Evolutionary conservation across 2,888 invertebrate genomes (phyloP).

Genomic region (Malthinus seriepunctatus): DNA sequence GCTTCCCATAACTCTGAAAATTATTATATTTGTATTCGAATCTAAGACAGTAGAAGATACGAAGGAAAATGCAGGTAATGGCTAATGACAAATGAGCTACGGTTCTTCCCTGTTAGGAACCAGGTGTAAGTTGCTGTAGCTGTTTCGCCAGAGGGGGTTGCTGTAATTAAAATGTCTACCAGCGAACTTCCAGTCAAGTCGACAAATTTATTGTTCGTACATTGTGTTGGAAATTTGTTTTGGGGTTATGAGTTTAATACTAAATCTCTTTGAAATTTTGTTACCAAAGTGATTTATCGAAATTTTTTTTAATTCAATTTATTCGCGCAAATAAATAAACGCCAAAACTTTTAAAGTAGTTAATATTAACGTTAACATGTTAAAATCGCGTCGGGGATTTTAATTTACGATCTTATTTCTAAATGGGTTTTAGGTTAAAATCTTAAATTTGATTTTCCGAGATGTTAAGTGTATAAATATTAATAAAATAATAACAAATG

Average conservation of each 20-base stretch:
- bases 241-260: slow-evolving; percentile 43
- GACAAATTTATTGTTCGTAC: slow-evolving; percentile 52
- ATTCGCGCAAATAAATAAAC: slow-evolving; percentile 25
- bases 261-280: slow-evolving; percentile 45
- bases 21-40: slow-evolving; percentile 21
- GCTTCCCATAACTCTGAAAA: slow-evolving; percentile 6
- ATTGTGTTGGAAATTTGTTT: slow-evolving; percentile 52
- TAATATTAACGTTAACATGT: slow-evolving; percentile 1
- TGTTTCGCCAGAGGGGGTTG: slow-evolving; percentile 39
- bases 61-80: slow-evolving; percentile 25
- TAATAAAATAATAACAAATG: slow-evolving; percentile 2
- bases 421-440: too few species aligned
- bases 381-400: background rate
- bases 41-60: slow-evolving; percentile 15
- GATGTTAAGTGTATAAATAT: too few species aligned
- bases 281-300: slow-evolving; percentile 41
- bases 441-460: too few species aligned
- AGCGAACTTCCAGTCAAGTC: slow-evolving; percentile 49
- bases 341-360: slow-evolving; percentile 13
- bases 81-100: slow-evolving; percentile 31
- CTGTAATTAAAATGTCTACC: slow-evolving; percentile 54
- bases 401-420: too few species aligned
- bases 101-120: slow-evolving; percentile 29
- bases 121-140: slow-evolving; percentile 35
- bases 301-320: slow-evolving; percentile 36